phyloP scores from a whole-genome alignment of 2,888 invertebrate genomes.

The Pediacus dermestoides region DNA sequence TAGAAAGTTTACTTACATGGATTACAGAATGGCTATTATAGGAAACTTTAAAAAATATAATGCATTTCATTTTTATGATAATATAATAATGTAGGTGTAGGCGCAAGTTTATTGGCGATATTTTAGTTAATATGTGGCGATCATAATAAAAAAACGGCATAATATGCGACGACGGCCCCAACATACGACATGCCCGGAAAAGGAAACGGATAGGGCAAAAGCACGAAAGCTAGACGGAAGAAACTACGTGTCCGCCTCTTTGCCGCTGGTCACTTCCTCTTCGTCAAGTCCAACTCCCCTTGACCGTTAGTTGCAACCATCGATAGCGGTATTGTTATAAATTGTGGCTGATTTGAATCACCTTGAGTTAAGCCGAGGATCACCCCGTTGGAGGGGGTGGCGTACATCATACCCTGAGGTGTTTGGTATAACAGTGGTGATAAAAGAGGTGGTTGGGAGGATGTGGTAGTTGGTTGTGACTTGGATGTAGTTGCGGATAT shows the following conservation, averaged over 20 bases:
- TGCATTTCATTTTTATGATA: too few relatives aligned
- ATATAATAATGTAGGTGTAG: too few relatives aligned
- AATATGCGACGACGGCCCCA: too few relatives aligned
- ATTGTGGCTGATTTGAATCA: slow-evolving; percentile 54
- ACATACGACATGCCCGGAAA: slow-evolving; percentile 25
- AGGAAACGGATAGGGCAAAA: slow-evolving; percentile 23
- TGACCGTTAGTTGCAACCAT: slow-evolving; percentile 53
- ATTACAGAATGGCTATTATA: too few relatives aligned
- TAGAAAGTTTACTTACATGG: too few relatives aligned
- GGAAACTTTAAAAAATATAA: too few relatives aligned
- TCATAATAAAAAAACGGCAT: too few relatives aligned
- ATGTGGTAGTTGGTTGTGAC: slow-evolving; percentile 5
- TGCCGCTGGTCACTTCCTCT: slow-evolving; percentile 36
- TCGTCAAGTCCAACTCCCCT: slow-evolving; percentile 46
- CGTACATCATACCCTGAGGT: slow-evolving; percentile 51
- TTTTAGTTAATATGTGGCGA: too few relatives aligned
- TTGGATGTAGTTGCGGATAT: not conserved
- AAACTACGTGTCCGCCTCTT: too few relatives aligned
- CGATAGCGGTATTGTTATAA: slow-evolving; percentile 68
- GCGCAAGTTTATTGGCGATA: too few relatives aligned
- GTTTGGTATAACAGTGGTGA: slow-evolving; percentile 49
- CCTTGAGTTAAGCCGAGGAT: slow-evolving; percentile 48
- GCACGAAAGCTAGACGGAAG: too few relatives aligned
- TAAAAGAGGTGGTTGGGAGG: slow-evolving; percentile 30
- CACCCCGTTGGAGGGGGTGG: slow-evolving; percentile 50